Percentiles rank a stretch among this genome's conserved stretches.
Conservation (phyloP, 2,797 vertebrate species). For the Sternarchorhynchus goeldii region DNA sequence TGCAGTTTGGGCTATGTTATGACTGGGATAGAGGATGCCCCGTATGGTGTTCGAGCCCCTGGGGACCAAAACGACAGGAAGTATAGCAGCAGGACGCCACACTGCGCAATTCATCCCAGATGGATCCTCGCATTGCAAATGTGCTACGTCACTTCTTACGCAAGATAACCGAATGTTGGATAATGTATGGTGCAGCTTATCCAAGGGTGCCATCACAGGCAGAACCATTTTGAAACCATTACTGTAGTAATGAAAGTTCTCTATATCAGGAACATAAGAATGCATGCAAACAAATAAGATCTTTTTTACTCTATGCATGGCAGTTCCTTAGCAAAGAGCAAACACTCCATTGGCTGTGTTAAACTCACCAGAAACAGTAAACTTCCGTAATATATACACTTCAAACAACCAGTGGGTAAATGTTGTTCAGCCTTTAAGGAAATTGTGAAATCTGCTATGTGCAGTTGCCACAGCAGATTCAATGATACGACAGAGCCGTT, state of each 20-base stretch:
- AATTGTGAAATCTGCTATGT: conserved; percentile 8
- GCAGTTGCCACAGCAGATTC: conserved; percentile 10
- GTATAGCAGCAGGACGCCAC: conserved; percentile 25
- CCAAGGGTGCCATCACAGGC: neutral
- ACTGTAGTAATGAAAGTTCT: neutral
- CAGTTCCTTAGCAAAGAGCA: neutral
- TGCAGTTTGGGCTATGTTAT: conserved; percentile 34
- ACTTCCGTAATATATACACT: neutral
- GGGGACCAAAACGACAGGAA: conserved; percentile 10
- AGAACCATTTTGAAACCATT: conserved; percentile 8
- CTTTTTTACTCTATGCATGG: too few species aligned
- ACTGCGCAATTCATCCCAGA: conserved; percentile 26
- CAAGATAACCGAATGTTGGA: conserved; percentile 18
- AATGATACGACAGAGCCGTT: neutral
- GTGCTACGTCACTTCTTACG: conserved; percentile 23
- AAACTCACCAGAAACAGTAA: neutral
- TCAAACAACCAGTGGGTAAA: neutral
- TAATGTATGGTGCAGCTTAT: conserved; percentile 8
- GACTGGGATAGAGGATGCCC: conserved; percentile 12
- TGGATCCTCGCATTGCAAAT: conserved; percentile 33
- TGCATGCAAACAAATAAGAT: neutral
- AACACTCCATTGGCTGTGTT: neutral
- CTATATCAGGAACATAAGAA: neutral
- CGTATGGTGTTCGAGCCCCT: conserved; percentile 8
- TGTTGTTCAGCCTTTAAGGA: neutral